Evolutionary conservation across 2,888 invertebrate species (phyloP).

Genomic region (Scelioninae gen. 2): DNA sequence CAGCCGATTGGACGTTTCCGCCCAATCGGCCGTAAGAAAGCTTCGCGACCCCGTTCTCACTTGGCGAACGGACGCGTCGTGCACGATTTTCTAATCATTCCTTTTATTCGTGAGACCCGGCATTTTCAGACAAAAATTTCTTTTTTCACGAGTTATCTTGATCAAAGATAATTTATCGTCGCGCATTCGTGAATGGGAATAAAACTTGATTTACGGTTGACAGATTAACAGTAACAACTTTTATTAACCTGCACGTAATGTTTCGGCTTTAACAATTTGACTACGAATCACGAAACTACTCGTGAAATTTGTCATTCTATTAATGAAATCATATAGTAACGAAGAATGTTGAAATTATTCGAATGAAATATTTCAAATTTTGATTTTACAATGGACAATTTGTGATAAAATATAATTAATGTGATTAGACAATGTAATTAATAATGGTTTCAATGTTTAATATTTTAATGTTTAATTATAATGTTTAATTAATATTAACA

Average conservation of each 20-base stretch:
- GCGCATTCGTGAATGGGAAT: slow-evolving; percentile 24
- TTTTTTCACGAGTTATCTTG: slow-evolving; percentile 49
- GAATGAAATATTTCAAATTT: too few relatives aligned
- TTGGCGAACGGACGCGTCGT: slow-evolving; percentile 45
- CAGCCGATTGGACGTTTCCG: slow-evolving; percentile 51
- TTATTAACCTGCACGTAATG: background rate
- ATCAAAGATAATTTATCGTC: slow-evolving; percentile 42
- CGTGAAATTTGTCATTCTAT: too few relatives aligned
- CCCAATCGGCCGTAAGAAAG: slow-evolving; percentile 55
- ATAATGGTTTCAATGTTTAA: too few relatives aligned
- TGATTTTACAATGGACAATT: too few relatives aligned
- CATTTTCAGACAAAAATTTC: slow-evolving; percentile 47
- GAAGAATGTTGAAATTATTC: too few relatives aligned
- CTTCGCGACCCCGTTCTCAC: slow-evolving; percentile 53
- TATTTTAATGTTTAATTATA: too few relatives aligned
- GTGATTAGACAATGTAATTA: too few relatives aligned
- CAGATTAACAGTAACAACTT: background rate
- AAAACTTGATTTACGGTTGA: slow-evolving; percentile 2
- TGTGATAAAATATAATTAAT: too few relatives aligned
- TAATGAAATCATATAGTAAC: too few relatives aligned
- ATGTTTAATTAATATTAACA: too few relatives aligned
- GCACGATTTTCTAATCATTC: slow-evolving; percentile 56
- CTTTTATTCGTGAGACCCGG: slow-evolving; percentile 52
- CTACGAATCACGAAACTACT: too few relatives aligned
- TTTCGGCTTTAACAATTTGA: background rate